These are phyloP conservation scores for Alcis repandata DNA, from an alignment of 2,888 invertebrate genomes.

Conservation along the genomic window DNA sequence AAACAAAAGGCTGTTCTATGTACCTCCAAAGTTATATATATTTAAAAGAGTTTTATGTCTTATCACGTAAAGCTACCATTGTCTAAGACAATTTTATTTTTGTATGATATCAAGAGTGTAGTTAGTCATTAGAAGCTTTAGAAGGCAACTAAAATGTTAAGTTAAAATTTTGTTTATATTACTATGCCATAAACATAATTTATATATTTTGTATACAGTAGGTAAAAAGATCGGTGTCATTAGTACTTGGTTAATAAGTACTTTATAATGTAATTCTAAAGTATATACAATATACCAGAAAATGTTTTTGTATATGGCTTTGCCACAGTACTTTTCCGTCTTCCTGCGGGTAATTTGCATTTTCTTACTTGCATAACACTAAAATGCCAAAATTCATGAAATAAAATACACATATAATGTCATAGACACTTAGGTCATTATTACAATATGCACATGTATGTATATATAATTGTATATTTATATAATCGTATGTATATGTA, in stretches of 20 bases:
- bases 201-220: slow-evolving; percentile 13
- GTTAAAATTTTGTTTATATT: slow-evolving; percentile 55
- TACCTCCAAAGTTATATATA: slow-evolving; percentile 86
- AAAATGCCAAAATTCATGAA: not conserved
- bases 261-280: slow-evolving; percentile 1
- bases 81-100: slow-evolving; percentile 83
- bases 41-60: slow-evolving; percentile 70
- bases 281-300: slow-evolving; percentile 17
- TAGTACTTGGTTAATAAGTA: slow-evolving; percentile 15
- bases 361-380: not conserved
- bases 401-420: too few relatives aligned
- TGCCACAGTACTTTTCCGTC: not conserved
- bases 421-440: not conserved
- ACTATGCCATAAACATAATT: slow-evolving; percentile 55
- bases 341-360: slow-evolving; percentile 1
- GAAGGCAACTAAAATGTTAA: slow-evolving; percentile 72
- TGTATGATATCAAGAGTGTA: slow-evolving; percentile 69
- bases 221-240: slow-evolving; percentile 52
- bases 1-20: slow-evolving; percentile 85
- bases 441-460: too few relatives aligned
- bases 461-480: too few relatives aligned
- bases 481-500: too few relatives aligned
- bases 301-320: not conserved
- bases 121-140: slow-evolving; percentile 78
- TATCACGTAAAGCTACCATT: slow-evolving; percentile 73